Percentiles rank a stretch among this genome's conserved stretches.
These are phyloP conservation scores for Steinernema hermaphroditum DNA, from an alignment of 2,888 invertebrate species.

Conservation along the genomic window DNA sequence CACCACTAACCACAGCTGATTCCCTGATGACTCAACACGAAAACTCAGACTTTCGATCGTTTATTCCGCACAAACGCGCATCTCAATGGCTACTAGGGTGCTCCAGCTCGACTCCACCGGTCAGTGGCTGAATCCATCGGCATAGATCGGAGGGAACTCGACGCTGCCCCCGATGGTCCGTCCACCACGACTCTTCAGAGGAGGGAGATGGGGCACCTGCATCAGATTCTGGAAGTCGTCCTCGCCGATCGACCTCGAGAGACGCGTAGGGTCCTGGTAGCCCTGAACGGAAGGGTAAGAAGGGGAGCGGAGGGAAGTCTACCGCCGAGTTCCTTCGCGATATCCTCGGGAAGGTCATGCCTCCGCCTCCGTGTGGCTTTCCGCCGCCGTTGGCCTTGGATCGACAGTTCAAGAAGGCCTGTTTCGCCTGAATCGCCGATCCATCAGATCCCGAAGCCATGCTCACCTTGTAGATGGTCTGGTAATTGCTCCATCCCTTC, in stretches of 20 bases:
- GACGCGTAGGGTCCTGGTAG: slow-evolving; percentile 1
- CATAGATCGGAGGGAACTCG: slow-evolving; percentile 17
- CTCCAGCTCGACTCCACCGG: background rate
- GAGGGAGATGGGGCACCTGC: background rate
- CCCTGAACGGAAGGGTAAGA: background rate
- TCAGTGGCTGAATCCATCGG: slow-evolving; percentile 12
- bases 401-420: slow-evolving; percentile 20
- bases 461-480: slow-evolving; percentile 29
- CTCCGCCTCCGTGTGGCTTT: background rate
- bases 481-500: slow-evolving; percentile 33
- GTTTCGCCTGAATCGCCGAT: slow-evolving; percentile 27
- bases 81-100: background rate
- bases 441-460: background rate
- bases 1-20: too few species aligned
- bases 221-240: slow-evolving; percentile 26
- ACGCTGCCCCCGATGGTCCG: slow-evolving; percentile 17
- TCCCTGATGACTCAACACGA: too few species aligned
- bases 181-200: background rate
- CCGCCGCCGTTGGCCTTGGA: background rate
- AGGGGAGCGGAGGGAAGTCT: too few species aligned
- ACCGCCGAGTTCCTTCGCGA: slow-evolving; percentile 10
- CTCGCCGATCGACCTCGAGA: slow-evolving; percentile 8
- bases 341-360: background rate
- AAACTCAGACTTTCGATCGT: too few species aligned
- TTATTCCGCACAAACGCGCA: too few species aligned